Conservation (phyloP, 1,140 invertebrate genomes). For the Drosophila nasuta region DNA sequence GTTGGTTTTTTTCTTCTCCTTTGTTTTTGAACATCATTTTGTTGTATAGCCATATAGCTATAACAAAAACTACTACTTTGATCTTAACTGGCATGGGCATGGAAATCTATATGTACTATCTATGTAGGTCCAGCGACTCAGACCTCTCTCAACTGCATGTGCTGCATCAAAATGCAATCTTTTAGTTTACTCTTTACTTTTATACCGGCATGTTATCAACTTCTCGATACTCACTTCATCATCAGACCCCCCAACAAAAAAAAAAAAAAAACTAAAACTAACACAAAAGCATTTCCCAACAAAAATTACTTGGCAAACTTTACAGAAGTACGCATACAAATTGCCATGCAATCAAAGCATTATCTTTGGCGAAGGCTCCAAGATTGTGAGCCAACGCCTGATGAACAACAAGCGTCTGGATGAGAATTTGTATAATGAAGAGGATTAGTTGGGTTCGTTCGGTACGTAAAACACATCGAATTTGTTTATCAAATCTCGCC, state of each 20-base stretch:
- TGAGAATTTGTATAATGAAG: slow-evolving; percentile 73
- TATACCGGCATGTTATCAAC: slow-evolving; percentile 59
- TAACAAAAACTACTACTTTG: slow-evolving; percentile 21
- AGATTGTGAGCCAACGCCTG: slow-evolving; percentile 62
- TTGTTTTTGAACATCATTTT: slow-evolving; percentile 8
- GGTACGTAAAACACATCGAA: slow-evolving; percentile 56
- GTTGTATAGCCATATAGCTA: slow-evolving; percentile 40
- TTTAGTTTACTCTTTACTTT: slow-evolving; percentile 37
- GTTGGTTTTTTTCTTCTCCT: slow-evolving; percentile 14
- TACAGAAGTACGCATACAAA: slow-evolving; percentile 49
- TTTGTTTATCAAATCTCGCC: slow-evolving; percentile 11
- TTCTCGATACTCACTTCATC: slow-evolving; percentile 24
- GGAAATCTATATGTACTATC: slow-evolving; percentile 18
- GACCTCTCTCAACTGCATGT: slow-evolving; percentile 50
- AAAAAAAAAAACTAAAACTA: slow-evolving; percentile 1
- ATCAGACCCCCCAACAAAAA: neutral
- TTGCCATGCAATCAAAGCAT: slow-evolving; percentile 57
- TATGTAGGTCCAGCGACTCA: neutral
- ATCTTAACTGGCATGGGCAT: slow-evolving; percentile 30
- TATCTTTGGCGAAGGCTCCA: slow-evolving; percentile 75
- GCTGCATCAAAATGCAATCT: slow-evolving; percentile 22
- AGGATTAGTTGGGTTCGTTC: slow-evolving; percentile 56
- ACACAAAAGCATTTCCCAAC: neutral
- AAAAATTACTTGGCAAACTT: slow-evolving; percentile 41
- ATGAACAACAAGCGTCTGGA: slow-evolving; percentile 59